Conservation (phyloP, 2,113 vertebrate genomes). For the Syrmaticus mikado region DNA sequence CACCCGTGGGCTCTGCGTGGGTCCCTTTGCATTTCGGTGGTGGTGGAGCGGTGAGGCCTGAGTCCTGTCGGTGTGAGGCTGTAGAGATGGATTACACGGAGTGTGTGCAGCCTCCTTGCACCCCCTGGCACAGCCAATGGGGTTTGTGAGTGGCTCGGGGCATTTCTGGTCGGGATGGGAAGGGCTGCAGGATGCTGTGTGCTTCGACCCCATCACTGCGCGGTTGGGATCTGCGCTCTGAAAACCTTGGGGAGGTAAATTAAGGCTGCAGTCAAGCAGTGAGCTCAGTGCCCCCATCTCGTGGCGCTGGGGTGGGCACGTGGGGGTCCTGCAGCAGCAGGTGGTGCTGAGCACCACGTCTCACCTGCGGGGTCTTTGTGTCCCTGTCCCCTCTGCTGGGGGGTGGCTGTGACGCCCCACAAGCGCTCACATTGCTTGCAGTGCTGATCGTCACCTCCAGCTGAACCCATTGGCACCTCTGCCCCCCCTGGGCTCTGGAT, state of each 20-base stretch:
- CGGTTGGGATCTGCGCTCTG: rapidly evolving
- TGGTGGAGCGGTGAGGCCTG: neutral
- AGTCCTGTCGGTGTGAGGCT: neutral
- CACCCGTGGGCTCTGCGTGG: neutral
- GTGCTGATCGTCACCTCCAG: neutral
- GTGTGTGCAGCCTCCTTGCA: neutral
- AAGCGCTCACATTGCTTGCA: neutral
- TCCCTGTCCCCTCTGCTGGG: neutral
- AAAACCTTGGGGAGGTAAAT: rapidly evolving
- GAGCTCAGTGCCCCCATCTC: neutral
- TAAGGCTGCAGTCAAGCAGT: neutral
- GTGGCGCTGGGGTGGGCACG: neutral
- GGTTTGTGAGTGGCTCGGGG: neutral
- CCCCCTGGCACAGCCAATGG: neutral
- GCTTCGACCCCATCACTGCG: neutral
- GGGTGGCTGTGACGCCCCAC: no score
- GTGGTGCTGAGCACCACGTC: neutral
- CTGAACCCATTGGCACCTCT: rapidly evolving
- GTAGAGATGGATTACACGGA: slow-evolving; percentile 6
- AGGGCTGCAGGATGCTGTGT: neutral
- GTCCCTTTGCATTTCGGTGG: neutral
- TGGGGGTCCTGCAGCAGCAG: neutral
- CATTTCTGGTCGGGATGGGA: neutral
- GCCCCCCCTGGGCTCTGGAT: rapidly evolving
- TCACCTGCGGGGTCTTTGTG: neutral